These are phyloP conservation scores for Nyctalus aviator DNA, from an alignment of 2,797 vertebrate genomes.

Conservation along the genomic window DNA sequence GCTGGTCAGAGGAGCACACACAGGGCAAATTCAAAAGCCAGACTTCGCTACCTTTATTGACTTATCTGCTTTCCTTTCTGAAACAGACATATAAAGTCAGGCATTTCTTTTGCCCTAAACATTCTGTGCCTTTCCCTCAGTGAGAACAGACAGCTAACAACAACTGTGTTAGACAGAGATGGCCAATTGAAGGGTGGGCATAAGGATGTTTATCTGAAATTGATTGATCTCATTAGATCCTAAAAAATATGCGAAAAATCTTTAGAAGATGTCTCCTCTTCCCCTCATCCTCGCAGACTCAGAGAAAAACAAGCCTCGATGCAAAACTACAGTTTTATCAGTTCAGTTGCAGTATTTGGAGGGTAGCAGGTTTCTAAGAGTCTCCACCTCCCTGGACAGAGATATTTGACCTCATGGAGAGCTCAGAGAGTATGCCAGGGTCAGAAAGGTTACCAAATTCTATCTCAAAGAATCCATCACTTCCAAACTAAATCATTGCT, in stretches of 20 bases:
- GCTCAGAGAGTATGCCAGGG: neutral
- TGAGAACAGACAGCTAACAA: neutral
- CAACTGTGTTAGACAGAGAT: neutral
- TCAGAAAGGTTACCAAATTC: conserved; percentile 75
- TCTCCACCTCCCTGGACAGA: neutral
- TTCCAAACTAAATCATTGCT: conserved; percentile 74
- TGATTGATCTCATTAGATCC: conserved; percentile 50
- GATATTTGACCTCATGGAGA: conserved; percentile 22
- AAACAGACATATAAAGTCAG: conserved; percentile 1
- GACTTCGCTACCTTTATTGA: conserved; percentile 53
- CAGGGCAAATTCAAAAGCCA: neutral
- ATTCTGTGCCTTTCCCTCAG: neutral
- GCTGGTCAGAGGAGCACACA: conserved; percentile 28
- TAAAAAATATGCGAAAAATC: conserved; percentile 44
- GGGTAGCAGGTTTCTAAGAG: conserved; percentile 19
- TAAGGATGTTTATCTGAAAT: neutral
- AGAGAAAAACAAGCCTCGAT: neutral
- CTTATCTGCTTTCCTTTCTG: neutral
- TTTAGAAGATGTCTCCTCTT: neutral
- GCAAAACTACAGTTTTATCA: neutral
- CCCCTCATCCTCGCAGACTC: neutral
- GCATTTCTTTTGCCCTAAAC: conserved; percentile 13
- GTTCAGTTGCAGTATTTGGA: conserved; percentile 28
- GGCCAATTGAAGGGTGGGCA: neutral
- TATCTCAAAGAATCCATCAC: conserved; percentile 79